A percentile compares a stretch with the other conserved stretches of the same genome.
Evolutionary conservation across 2,113 vertebrate genomes (phyloP).

Genomic region (Hemicordylus capensis): DNA sequence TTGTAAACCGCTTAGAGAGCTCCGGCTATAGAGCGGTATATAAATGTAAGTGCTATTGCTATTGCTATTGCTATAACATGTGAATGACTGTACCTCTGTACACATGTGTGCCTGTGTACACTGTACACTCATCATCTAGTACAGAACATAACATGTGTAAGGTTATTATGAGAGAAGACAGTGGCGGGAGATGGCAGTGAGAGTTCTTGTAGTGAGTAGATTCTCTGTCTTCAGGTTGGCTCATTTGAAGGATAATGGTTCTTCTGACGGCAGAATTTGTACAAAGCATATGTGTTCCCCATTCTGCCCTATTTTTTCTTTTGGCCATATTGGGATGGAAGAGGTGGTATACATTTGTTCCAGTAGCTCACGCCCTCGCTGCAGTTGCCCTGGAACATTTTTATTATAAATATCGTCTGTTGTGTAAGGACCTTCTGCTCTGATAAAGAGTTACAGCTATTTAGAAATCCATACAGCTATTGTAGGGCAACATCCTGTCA

Average conservation of each 20-base stretch:
- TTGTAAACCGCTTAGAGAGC: no score
- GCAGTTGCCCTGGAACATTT: neutral
- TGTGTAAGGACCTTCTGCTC: constrained; percentile 1
- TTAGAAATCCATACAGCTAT: neutral
- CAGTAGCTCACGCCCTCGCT: neutral
- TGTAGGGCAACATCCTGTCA: neutral
- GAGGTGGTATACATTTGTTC: neutral
- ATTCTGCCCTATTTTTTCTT: neutral
- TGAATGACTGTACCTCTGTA: no score
- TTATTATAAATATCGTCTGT: neutral
- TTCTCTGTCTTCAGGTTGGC: neutral
- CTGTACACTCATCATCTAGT: no score
- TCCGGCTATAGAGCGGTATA: no score
- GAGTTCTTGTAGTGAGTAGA: neutral
- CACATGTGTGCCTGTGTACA: no score
- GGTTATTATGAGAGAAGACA: neutral
- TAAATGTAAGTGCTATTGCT: no score
- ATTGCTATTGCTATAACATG: no score
- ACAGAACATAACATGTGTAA: no score
- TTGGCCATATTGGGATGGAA: neutral
- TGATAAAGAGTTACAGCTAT: constrained; percentile 3
- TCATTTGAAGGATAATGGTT: neutral
- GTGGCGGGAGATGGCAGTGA: neutral
- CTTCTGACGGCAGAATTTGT: neutral
- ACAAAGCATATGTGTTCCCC: neutral